Evolutionary conservation across 2,888 invertebrate species (phyloP).

Genomic region (Parasteatoda lunata): DNA sequence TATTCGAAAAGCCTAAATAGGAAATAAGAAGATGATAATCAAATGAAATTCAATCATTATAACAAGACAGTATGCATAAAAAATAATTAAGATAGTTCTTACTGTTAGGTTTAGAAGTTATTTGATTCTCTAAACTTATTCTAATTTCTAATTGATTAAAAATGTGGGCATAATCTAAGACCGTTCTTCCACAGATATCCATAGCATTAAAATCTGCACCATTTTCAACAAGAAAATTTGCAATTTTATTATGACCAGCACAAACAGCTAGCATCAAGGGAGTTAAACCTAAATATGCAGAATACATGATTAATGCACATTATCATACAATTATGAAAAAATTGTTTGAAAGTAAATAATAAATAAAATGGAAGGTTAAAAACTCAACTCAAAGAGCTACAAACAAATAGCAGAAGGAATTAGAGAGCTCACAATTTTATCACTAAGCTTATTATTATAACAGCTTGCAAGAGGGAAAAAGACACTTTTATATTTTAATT

Average conservation of each 20-base stretch:
- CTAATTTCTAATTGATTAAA: conserved; percentile 73
- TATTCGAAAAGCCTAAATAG: neutral
- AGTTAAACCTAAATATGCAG: conserved; percentile 72
- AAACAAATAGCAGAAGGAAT: too few species aligned
- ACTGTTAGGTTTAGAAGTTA: conserved; percentile 15
- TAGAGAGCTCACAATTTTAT: too few species aligned
- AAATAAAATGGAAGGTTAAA: too few species aligned
- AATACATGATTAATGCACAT: neutral
- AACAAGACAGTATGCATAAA: neutral
- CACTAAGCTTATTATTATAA: too few species aligned
- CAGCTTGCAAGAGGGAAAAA: too few species aligned
- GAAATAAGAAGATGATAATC: neutral
- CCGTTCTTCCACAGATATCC: conserved; percentile 74
- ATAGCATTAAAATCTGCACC: conserved; percentile 74
- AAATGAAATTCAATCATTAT: neutral
- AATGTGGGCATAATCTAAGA: conserved; percentile 74
- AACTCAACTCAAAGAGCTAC: too few species aligned
- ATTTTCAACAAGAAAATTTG: conserved; percentile 74
- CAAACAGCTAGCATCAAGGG: conserved; percentile 75
- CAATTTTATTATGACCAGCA: conserved; percentile 75
- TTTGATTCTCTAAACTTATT: conserved; percentile 72
- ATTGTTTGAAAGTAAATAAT: too few species aligned
- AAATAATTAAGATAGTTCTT: neutral
- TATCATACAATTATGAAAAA: too few species aligned
- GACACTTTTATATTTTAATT: too few species aligned